Evolutionary conservation across 2,888 invertebrate genomes (phyloP).

Genomic region (Seira ritae): DNA sequence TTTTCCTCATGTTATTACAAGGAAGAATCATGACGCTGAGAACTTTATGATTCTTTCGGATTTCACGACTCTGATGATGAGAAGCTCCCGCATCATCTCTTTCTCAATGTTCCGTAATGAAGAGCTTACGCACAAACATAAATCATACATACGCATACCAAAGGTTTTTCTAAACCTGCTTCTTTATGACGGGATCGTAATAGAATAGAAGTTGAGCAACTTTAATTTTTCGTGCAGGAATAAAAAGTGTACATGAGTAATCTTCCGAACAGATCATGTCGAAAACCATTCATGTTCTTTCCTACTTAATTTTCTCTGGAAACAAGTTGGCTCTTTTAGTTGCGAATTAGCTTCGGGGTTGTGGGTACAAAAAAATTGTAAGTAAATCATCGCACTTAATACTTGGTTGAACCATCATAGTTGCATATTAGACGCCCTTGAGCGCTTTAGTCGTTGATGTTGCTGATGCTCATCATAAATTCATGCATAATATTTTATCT

Average conservation of each 20-base stretch:
- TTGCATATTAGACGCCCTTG: neutral
- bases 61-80: neutral
- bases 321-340: neutral
- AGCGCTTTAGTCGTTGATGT: neutral
- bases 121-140: conserved; percentile 8
- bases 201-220: neutral
- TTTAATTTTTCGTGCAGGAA: neutral
- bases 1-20: neutral
- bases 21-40: neutral
- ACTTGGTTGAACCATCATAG: neutral
- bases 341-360: neutral
- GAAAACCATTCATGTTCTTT: neutral
- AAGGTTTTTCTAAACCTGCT: neutral
- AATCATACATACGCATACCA: conserved; percentile 5
- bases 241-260: neutral
- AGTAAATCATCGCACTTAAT: neutral
- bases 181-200: neutral
- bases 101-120: neutral
- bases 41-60: neutral
- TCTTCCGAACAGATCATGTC: neutral
- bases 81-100: neutral
- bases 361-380: neutral
- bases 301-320: neutral
- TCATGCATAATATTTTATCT: conserved; percentile 1
- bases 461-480: neutral